phyloP scores from a whole-genome alignment of 2,888 invertebrate genomes.

The Chloroclystis v-ata region DNA sequence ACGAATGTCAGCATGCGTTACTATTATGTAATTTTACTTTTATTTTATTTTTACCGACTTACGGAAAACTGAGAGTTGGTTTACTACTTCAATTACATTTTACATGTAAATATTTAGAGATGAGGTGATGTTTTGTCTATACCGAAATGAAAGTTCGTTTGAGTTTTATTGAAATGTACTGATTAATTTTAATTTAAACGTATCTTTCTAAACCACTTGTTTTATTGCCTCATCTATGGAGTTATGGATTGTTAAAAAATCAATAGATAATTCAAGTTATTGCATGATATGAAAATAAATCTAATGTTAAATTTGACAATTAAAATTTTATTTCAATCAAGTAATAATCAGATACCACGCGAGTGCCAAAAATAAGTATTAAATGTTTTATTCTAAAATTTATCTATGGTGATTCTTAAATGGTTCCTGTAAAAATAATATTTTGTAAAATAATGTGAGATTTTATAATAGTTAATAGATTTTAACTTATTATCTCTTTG shows the following conservation, averaged over 20 bases:
- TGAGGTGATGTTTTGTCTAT: conserved; percentile 24
- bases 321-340: conserved; percentile 19
- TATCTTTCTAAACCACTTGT: conserved; percentile 63
- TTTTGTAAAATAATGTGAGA: conserved; percentile 17
- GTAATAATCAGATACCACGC: conserved; percentile 16
- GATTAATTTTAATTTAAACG: conserved; percentile 72
- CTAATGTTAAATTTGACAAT: conserved; percentile 11
- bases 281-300: conserved; percentile 3
- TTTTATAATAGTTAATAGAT: conserved; percentile 4
- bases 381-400: conserved; percentile 12
- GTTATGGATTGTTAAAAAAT: conserved; percentile 13
- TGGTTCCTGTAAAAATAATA: conserved; percentile 26
- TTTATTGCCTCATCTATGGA: conserved; percentile 70
- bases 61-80: conserved; percentile 34
- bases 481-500: not conserved
- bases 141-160: conserved; percentile 55
- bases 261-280: not conserved
- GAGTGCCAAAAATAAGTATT: conserved; percentile 26
- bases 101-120: conserved; percentile 30
- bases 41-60: conserved; percentile 22
- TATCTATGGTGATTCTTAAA: conserved; percentile 16
- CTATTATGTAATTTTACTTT: conserved; percentile 24
- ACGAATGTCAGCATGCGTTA: conserved; percentile 32
- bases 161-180: conserved; percentile 74
- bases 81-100: conserved; percentile 34